Evolutionary conservation across 2,888 invertebrate genomes (phyloP).

Genomic region (Dromius quadrimaculatus): DNA sequence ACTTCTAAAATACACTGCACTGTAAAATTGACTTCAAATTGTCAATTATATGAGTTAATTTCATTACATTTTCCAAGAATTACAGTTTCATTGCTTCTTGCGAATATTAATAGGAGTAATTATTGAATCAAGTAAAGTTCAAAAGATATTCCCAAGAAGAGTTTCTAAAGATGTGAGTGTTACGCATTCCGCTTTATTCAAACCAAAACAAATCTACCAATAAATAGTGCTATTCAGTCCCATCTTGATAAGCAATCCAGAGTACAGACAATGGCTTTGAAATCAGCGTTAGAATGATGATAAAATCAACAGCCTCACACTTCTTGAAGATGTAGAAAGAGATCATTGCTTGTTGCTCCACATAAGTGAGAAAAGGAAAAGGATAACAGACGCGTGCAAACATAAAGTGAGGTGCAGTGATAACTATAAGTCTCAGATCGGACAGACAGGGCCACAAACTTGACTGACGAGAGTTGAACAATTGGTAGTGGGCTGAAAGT

Average conservation of each 20-base stretch:
- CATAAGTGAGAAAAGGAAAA: not conserved
- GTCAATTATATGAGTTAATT: too few species aligned
- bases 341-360: not conserved
- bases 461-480: slow-evolving; percentile 20
- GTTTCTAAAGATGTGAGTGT: too few species aligned
- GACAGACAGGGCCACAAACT: slow-evolving; percentile 20
- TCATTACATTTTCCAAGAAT: too few species aligned
- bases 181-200: not conserved
- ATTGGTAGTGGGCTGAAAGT: slow-evolving; percentile 39
- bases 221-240: slow-evolving; percentile 27
- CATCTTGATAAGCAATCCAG: slow-evolving; percentile 27
- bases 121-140: too few species aligned
- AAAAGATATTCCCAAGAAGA: too few species aligned
- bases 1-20: too few species aligned
- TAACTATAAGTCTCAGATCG: slow-evolving; percentile 38
- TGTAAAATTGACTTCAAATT: too few species aligned
- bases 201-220: slow-evolving; percentile 19
- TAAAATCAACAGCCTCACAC: slow-evolving; percentile 42
- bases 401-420: slow-evolving; percentile 30
- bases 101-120: too few species aligned
- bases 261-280: slow-evolving; percentile 34
- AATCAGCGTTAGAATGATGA: slow-evolving; percentile 38
- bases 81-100: too few species aligned
- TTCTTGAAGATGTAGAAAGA: slow-evolving; percentile 17
- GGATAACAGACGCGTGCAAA: slow-evolving; percentile 9